Evolutionary conservation across 23 tunicate species (phyloP).

Genomic region (Phallusia fumigata): DNA sequence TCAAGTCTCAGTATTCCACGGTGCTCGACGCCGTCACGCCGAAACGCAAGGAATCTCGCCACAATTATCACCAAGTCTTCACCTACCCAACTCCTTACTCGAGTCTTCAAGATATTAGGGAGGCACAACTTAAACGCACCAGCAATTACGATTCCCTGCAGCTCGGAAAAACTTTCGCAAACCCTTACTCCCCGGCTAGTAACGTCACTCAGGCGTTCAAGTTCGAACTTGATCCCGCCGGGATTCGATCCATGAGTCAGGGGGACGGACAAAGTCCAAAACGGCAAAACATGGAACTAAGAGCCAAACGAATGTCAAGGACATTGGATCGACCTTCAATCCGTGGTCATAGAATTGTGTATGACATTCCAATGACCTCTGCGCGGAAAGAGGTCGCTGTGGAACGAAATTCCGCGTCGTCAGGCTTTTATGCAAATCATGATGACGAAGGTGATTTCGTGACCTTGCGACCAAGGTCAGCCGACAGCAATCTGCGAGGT

Average conservation of each 20-base stretch:
- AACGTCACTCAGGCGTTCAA: not conserved
- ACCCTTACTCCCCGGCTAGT: not conserved
- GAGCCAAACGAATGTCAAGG: not conserved
- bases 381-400: not conserved
- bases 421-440: too few relatives aligned
- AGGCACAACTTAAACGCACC: not conserved
- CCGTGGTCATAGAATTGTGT: not conserved
- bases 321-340: not conserved
- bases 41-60: not conserved
- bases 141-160: not conserved
- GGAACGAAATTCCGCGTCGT: too few relatives aligned
- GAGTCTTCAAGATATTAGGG: not conserved
- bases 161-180: not conserved
- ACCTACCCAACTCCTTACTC: not conserved
- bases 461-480: not conserved
- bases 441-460: slow-evolving; percentile 3
- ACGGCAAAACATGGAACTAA: not conserved
- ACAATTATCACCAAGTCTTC: not conserved
- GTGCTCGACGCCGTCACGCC: not conserved
- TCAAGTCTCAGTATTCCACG: not conserved
- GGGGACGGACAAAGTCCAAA: not conserved
- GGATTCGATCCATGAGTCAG: not conserved
- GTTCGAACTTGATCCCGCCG: not conserved
- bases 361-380: not conserved
- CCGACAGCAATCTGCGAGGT: not conserved